Evolutionary conservation across 2,888 invertebrate species (phyloP).

Genomic region (Tinea pellionella): DNA sequence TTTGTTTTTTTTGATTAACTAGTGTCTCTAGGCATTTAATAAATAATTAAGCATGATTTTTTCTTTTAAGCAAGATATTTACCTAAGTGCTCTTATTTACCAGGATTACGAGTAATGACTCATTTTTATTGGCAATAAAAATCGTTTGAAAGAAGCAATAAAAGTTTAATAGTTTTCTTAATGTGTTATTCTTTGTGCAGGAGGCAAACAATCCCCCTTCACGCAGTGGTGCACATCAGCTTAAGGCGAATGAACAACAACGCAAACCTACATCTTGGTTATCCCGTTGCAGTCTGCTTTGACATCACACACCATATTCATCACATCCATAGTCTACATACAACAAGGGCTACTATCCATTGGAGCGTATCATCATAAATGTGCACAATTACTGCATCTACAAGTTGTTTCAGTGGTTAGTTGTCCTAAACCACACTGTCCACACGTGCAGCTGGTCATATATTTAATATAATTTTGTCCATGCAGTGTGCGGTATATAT

Average conservation of each 20-base stretch:
- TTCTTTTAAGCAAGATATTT: too few relatives aligned
- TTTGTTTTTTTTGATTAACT: too few relatives aligned
- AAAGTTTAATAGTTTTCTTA: not conserved
- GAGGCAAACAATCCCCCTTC: conserved; percentile 90
- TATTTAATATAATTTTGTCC: too few relatives aligned
- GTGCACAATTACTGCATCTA: too few relatives aligned
- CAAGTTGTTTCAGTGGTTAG: too few relatives aligned
- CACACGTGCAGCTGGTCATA: too few relatives aligned
- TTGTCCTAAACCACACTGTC: too few relatives aligned
- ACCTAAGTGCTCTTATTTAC: too few relatives aligned
- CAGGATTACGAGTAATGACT: not conserved
- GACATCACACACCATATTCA: conserved; percentile 74
- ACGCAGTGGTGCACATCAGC: conserved; percentile 80
- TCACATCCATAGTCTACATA: conserved; percentile 12
- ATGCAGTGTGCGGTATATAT: too few relatives aligned
- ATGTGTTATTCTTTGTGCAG: conserved; percentile 44
- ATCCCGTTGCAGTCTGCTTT: conserved; percentile 88
- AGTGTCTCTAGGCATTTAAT: too few relatives aligned
- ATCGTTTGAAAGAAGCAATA: not conserved
- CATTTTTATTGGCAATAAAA: not conserved
- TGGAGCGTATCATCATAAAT: too few relatives aligned
- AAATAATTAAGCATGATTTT: too few relatives aligned
- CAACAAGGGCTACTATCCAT: not conserved
- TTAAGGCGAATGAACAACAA: conserved; percentile 81
- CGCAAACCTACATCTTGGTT: conserved; percentile 88